Evolutionary conservation across 2,113 vertebrate species (phyloP).

Genomic region (Spea multiplicata): DNA sequence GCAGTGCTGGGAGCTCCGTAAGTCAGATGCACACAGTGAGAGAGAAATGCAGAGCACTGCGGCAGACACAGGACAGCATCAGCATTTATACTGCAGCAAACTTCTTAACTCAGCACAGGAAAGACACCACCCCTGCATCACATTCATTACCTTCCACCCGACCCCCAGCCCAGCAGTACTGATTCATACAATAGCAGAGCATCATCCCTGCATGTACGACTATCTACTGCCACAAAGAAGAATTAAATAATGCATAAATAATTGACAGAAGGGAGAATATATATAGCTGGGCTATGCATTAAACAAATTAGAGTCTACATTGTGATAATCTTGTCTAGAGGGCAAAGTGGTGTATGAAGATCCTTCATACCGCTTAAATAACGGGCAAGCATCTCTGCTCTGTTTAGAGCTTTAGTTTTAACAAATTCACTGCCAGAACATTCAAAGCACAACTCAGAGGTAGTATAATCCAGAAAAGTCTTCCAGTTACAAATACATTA

Average conservation of each 20-base stretch:
- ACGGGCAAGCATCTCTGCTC: not conserved
- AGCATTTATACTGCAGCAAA: slow-evolving; percentile 53
- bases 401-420: too few relatives aligned
- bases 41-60: slow-evolving; percentile 51
- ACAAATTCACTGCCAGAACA: too few relatives aligned
- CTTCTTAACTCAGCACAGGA: slow-evolving; percentile 50
- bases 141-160: slow-evolving; percentile 39
- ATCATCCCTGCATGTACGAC: slow-evolving; percentile 3
- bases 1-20: not conserved
- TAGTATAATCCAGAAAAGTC: too few relatives aligned
- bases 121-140: slow-evolving; percentile 49
- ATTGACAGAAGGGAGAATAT: not conserved
- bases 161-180: slow-evolving; percentile 1
- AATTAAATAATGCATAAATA: not conserved
- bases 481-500: too few relatives aligned
- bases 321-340: not conserved
- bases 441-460: too few relatives aligned
- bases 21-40: slow-evolving; percentile 10
- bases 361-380: not conserved
- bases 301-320: not conserved
- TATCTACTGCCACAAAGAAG: not conserved
- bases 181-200: not conserved
- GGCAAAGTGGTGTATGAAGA: not conserved
- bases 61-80: slow-evolving; percentile 43
- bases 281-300: too few relatives aligned